Evolutionary conservation across 2,797 vertebrate genomes (phyloP), one percentile per base, ranked within the genome.

Genomic region (Rhinichthys osculus): DNA sequence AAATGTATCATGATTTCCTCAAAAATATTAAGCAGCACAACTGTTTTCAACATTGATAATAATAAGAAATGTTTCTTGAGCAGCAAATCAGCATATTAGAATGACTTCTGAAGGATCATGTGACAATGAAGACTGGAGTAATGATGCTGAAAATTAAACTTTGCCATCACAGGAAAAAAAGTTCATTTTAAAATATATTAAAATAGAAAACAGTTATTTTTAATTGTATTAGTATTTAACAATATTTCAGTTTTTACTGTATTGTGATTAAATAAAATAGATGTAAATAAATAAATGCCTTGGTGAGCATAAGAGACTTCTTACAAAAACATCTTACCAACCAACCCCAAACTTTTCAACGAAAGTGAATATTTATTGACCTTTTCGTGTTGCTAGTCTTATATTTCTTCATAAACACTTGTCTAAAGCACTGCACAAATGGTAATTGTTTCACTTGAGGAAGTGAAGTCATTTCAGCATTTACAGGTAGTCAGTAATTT

Each of bases 21-120:
- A 35, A 21, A 72, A 76, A 76, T 76, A 13, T 76, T 76, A 35
- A 27, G 16, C 27, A 11, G 71, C n/a, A 50, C 71, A 33, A 14
- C 10, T 40, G 35, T 70, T 70, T 70, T 70, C 23, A 71, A 17
- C 3, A 73, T 71, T 73, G n/a, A 72, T 47, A 72, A 71, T 40
- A 13, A 71, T 47, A 72, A 72, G 23, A 42, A 70, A 73, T 16
- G n/a, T 47, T 30, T 50, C 42, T 19, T 73, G 13, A 72, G 40
- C 21, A 7, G 7, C 7, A 73, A 50, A 73, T 73, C 27, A 17
- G 7, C 14, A 30, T 27, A 72, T 27, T 44, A 44, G 1, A 71
- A 44, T 42, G 54, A 23, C 6, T 23, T 57, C 54, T 57, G 54
- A 23, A 57, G 8, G 54, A 57, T 57, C 54, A 57, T 57, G 7